A percentile compares a stretch with the other conserved stretches of the same genome.
Conservation (phyloP, 2,797 vertebrate genomes). For the Tiaroga cobitis region DNA sequence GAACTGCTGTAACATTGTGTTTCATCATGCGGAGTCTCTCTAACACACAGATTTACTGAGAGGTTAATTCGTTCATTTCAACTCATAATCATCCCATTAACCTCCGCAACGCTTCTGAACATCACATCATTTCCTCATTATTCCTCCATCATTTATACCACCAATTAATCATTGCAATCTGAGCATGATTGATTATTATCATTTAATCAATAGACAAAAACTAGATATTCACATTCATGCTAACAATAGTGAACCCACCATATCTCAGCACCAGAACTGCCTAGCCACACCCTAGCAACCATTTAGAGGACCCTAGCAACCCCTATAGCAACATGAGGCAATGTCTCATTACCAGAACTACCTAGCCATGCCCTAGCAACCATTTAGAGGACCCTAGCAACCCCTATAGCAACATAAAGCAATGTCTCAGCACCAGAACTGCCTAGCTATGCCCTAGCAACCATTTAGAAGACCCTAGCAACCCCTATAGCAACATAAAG, state of each 20-base stretch:
- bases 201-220: conserved; percentile 5
- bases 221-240: not conserved
- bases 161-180: conserved; percentile 4
- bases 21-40: conserved; percentile 37
- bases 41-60: conserved; percentile 18
- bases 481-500: no score
- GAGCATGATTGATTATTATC: conserved; percentile 16
- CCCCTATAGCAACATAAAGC: no score
- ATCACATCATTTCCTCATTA: conserved; percentile 17
- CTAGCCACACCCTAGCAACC: not conserved
- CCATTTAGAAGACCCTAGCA: no score
- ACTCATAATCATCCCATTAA: conserved; percentile 21
- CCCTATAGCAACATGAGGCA: not conserved
- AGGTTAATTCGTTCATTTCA: conserved; percentile 34
- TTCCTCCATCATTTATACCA: not conserved
- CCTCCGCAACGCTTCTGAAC: conserved; percentile 12
- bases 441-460: no score
- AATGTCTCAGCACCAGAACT: no score
- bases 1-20: conserved; percentile 42
- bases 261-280: not conserved
- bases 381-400: no score
- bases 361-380: no score
- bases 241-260: not conserved
- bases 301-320: not conserved
- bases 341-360: not conserved